These are phyloP conservation scores for Torymus texanus DNA, from an alignment of 2,888 invertebrate genomes.

Conservation along the genomic window DNA sequence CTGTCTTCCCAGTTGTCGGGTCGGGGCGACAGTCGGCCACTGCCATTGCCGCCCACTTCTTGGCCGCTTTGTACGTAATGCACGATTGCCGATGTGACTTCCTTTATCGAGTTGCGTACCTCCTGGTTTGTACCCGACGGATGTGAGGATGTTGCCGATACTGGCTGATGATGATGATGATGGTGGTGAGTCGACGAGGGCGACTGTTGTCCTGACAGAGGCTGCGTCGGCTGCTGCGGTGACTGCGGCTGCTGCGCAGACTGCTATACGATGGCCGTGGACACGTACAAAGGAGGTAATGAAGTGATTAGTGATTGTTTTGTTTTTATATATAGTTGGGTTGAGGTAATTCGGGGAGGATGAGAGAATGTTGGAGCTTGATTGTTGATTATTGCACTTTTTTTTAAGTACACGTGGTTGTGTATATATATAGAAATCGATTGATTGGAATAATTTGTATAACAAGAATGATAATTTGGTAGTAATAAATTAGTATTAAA, in stretches of 20 bases:
- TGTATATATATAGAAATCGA: no score
- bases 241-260: constrained; percentile 27
- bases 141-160: no score
- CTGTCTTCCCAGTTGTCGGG: constrained; percentile 71
- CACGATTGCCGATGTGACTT: constrained; percentile 94
- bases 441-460: background rate
- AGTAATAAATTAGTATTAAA: no score
- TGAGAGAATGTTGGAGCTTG: no score
- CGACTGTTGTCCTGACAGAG: constrained; percentile 62
- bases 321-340: no score
- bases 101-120: constrained; percentile 86
- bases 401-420: no score
- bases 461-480: background rate
- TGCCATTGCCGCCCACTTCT: constrained; percentile 68
- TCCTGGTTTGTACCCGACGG: constrained; percentile 69
- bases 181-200: constrained; percentile 42
- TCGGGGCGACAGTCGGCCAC: constrained; percentile 70
- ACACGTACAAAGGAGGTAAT: background rate
- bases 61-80: constrained; percentile 85
- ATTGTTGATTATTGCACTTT: no score
- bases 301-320: no score
- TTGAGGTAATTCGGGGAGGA: no score
- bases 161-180: no score
- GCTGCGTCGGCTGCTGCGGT: constrained; percentile 47
- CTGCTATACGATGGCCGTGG: background rate